Conservation (phyloP, 2,113 vertebrate genomes). For the Caracal caracal region DNA sequence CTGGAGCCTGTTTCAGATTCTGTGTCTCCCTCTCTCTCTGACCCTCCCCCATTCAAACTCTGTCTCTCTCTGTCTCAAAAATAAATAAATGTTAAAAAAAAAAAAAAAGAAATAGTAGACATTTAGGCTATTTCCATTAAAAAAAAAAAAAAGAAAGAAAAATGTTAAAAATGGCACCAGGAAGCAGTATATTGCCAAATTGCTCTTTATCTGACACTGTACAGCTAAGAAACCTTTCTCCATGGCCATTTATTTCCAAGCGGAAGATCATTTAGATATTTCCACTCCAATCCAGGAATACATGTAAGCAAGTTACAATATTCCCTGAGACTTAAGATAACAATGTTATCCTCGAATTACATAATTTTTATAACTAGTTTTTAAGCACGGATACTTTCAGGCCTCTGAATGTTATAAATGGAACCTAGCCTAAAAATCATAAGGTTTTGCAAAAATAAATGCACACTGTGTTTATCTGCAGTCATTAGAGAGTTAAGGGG, state of each 20-base stretch:
- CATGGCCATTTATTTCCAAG: background rate
- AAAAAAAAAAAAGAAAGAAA: too few relatives aligned
- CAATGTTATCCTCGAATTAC: background rate
- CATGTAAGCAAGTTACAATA: background rate
- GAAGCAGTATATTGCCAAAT: background rate
- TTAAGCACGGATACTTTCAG: background rate
- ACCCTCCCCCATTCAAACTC: too few relatives aligned
- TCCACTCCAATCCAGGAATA: background rate
- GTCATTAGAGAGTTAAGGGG: background rate
- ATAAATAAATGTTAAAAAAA: too few relatives aligned
- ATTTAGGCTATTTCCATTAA: too few relatives aligned
- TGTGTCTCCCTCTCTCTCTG: too few relatives aligned
- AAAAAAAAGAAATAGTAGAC: too few relatives aligned
- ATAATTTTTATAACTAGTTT: background rate
- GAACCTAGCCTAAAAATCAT: background rate
- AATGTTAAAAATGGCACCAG: background rate
- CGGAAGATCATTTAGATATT: background rate
- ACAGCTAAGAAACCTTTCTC: background rate
- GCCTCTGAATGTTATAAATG: background rate
- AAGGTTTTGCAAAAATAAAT: background rate
- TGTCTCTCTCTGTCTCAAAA: too few relatives aligned
- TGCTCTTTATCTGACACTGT: background rate
- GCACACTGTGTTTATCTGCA: background rate
- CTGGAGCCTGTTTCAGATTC: too few relatives aligned
- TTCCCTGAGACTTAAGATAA: background rate